Base-by-base conservation (phyloP, 1,140 invertebrate species). In the Tribolium madens region DNA sequence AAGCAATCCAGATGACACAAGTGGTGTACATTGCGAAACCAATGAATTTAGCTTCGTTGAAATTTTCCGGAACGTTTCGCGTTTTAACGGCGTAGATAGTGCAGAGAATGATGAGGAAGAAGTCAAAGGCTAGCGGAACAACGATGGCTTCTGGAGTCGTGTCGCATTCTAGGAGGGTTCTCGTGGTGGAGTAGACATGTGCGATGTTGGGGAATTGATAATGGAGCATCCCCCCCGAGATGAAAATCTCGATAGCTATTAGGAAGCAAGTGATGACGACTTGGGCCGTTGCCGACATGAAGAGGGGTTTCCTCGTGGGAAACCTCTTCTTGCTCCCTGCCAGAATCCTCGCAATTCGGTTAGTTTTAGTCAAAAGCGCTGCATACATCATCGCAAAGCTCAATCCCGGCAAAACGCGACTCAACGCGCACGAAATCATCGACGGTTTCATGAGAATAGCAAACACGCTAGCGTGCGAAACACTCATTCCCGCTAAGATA, bases 1-100 rank as follows among this genome's bases (percentile, higher is more conserved):
- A 96, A n/a, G 95, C 95, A 15, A 94, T 87, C 95, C 95, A 96
- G 76, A 96, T 94, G 10, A 96, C 93, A 78, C 94, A 93, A 0
- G 95, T 96, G 0, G 94, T 94, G 84, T 96, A 96, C 93, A 95
- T 96, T 1, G 93, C 93, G 79, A 94, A 95, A 9, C 93, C 93
- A 76, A 94, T 94, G 81, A 93, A 94, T 85, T 94, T 94, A 0
- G 93, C 92, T 83, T 95, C 93, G 86, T 96, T 96, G 84, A 96
- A 96, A 84, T 96, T 96, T 86, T 95, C 95, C 0, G 95, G 95
- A 46, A 96, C 89, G 82, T 95, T 96, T 10, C 95, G 86, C 0
- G 95, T 96, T 86, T 96, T 96, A 6, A 97, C 88, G 0, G 95
- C 95, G 84, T 96, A 96, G 6, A 95, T 84, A 0, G 94, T 96